These are phyloP conservation scores for Pangasius krempfi DNA, from an alignment of 2,797 vertebrate species.

Conservation along the genomic window DNA sequence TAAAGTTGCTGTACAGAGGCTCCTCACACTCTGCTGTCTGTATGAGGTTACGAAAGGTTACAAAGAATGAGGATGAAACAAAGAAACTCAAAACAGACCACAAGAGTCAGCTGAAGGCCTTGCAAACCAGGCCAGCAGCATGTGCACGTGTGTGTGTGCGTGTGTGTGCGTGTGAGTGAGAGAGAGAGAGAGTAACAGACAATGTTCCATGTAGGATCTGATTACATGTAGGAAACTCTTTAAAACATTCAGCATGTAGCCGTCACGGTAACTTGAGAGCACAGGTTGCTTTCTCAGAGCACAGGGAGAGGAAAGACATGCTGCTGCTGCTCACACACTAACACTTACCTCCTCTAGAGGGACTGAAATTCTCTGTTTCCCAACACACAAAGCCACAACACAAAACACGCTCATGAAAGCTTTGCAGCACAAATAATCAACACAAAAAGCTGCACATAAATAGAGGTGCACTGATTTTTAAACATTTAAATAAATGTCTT, in stretches of 20 bases:
- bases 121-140: conserved; percentile 30
- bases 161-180: not conserved
- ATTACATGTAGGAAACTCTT: conserved; percentile 74
- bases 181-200: conserved; percentile 22
- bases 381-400: not conserved
- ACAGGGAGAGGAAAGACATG: not conserved
- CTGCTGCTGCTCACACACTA: not conserved
- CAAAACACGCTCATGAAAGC: not conserved
- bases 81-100: not conserved
- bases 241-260: conserved; percentile 76
- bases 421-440: not conserved
- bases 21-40: conserved; percentile 30
- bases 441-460: not conserved
- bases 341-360: not conserved
- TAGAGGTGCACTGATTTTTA: not conserved
- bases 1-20: conserved; percentile 29
- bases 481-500: not conserved
- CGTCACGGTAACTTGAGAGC: conserved; percentile 63
- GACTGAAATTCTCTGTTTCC: not conserved
- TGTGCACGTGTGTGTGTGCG: not conserved
- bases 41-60: conserved; percentile 55
- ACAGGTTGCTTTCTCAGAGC: conserved; percentile 35
- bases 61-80: conserved; percentile 26
- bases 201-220: conserved; percentile 56
- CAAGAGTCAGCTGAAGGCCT: conserved; percentile 3